phyloP scores from a whole-genome alignment of 35 echinoderm and acorn worm genomes.

The Patiria miniata region DNA sequence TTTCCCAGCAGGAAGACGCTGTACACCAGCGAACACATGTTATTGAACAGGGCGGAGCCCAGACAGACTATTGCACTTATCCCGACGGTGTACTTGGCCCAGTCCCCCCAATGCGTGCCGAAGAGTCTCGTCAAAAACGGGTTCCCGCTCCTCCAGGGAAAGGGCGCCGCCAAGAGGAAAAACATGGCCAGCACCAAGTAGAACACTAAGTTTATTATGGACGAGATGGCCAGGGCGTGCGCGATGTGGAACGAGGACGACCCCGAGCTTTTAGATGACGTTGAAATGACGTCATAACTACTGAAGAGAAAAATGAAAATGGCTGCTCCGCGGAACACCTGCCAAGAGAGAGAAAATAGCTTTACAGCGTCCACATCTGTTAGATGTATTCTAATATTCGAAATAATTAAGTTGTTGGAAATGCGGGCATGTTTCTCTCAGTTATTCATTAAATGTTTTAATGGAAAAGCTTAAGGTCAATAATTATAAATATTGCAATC shows the following conservation, averaged over 20 bases:
- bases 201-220: slow-evolving; percentile 16
- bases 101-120: neutral
- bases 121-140: slow-evolving; percentile 1
- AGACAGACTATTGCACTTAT: neutral
- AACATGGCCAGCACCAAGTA: slow-evolving; percentile 6
- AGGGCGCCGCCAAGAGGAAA: neutral
- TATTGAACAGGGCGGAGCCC: slow-evolving; percentile 4
- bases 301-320: neutral
- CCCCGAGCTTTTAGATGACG: neutral
- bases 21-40: slow-evolving; percentile 24
- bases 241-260: neutral
- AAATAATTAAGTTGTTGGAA: too few species aligned
- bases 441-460: too few species aligned
- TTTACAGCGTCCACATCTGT: too few species aligned
- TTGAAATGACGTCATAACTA: slow-evolving; percentile 25
- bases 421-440: too few species aligned
- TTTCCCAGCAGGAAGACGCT: slow-evolving; percentile 13
- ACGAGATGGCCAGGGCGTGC: slow-evolving; percentile 12
- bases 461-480: too few species aligned
- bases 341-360: neutral
- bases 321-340: slow-evolving; percentile 1
- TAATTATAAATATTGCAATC: too few species aligned
- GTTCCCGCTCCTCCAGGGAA: neutral
- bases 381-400: too few species aligned
- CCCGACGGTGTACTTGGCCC: neutral